phyloP scores from a whole-genome alignment of 2,888 invertebrate genomes.

The Conchocele bisecta region DNA sequence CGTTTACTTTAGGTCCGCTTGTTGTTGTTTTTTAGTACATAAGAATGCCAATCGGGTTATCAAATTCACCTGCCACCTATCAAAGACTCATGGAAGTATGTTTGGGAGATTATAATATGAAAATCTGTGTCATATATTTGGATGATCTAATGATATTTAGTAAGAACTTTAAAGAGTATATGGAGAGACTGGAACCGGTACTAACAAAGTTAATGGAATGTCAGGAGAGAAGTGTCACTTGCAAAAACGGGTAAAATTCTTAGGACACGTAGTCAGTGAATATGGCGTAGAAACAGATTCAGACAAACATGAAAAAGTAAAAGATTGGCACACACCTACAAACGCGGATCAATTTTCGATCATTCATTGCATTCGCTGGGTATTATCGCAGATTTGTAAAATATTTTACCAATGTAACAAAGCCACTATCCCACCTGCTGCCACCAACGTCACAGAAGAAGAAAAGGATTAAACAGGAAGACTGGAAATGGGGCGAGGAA shows the following conservation, averaged over 20 bases:
- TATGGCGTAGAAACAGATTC: not conserved
- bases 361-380: not conserved
- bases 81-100: slow-evolving; percentile 11
- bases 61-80: slow-evolving; percentile 14
- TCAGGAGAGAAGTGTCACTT: too few species aligned
- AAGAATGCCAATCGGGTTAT: slow-evolving; percentile 5
- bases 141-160: slow-evolving; percentile 9
- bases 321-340: not conserved
- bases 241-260: too few species aligned
- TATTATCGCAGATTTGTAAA: not conserved
- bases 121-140: slow-evolving; percentile 4
- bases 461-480: too few species aligned
- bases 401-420: not conserved
- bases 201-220: too few species aligned
- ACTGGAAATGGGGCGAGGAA: too few species aligned
- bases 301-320: not conserved
- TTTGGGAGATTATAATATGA: slow-evolving; percentile 5
- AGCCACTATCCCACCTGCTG: not conserved
- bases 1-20: not conserved
- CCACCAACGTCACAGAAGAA: too few species aligned
- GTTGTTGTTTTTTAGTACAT: not conserved
- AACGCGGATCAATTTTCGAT: not conserved
- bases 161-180: too few species aligned
- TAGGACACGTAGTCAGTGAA: too few species aligned
- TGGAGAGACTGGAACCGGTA: too few species aligned